These are phyloP conservation scores for Papilio polytes DNA, from an alignment of 1,140 invertebrate species.

Conservation along the genomic window DNA sequence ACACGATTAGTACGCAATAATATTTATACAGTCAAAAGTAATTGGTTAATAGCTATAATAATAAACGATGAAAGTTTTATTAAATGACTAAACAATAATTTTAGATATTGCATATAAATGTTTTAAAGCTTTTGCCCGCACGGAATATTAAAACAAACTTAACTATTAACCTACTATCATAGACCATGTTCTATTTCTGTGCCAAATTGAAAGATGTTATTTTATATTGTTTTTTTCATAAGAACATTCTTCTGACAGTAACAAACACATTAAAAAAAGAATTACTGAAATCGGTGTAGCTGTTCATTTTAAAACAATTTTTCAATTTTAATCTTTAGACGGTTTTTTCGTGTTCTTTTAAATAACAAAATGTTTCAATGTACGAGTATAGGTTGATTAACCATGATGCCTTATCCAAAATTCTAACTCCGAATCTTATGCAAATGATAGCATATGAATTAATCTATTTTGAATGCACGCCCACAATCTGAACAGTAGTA, in stretches of 20 bases:
- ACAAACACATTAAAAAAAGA: no score
- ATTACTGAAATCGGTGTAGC: no score
- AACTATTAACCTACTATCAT: no score
- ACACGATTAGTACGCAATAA: constrained; percentile 6
- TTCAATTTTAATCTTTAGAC: background rate
- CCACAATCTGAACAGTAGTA: constrained; percentile 56
- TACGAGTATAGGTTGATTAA: background rate
- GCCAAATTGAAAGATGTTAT: no score
- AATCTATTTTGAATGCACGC: constrained; percentile 64
- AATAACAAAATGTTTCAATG: background rate
- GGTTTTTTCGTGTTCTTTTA: no score
- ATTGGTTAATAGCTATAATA: background rate
- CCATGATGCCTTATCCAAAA: constrained; percentile 41
- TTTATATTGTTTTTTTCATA: no score
- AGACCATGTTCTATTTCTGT: no score
- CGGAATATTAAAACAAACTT: no score
- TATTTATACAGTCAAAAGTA: constrained; percentile 4
- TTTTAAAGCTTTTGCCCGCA: no score
- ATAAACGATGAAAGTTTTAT: background rate
- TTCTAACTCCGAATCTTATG: constrained; percentile 41
- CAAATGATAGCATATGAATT: constrained; percentile 50
- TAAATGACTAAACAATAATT: background rate
- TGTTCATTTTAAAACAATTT: no score
- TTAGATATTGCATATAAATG: background rate
- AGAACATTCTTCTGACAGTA: no score